Conservation (phyloP, 2,888 invertebrate genomes). For the Thysanoteuthis rhombus region DNA sequence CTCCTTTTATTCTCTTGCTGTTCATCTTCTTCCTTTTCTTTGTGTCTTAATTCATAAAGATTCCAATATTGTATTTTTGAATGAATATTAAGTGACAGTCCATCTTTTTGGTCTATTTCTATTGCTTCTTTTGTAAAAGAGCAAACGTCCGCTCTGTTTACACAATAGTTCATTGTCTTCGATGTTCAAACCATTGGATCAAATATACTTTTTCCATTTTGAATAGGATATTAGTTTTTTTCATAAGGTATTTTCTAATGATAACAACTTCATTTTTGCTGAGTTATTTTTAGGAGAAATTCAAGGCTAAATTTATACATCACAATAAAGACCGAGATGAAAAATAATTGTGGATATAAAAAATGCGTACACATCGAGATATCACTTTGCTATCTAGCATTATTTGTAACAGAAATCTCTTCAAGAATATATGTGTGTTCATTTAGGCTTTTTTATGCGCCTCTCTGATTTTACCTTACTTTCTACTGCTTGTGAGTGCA, state of each 20-base stretch:
- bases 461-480: no score
- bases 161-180: slow-evolving; percentile 12
- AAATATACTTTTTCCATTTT: not conserved
- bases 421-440: no score
- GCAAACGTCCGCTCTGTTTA: not conserved
- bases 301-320: no score
- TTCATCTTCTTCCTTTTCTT: no score
- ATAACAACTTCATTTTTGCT: not conserved
- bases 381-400: no score
- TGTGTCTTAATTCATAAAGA: not conserved
- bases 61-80: not conserved
- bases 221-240: not conserved
- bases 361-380: no score
- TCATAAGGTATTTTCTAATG: not conserved
- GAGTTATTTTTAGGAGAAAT: not conserved
- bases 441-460: no score
- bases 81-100: not conserved
- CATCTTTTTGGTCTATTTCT: not conserved
- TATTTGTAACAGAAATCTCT: no score
- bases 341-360: no score
- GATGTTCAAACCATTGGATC: not conserved
- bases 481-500: no score
- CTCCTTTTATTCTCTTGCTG: no score
- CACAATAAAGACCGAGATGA: no score
- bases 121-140: not conserved